Evolutionary conservation across 2,113 vertebrate species (phyloP).

Genomic region (Mola mola): DNA sequence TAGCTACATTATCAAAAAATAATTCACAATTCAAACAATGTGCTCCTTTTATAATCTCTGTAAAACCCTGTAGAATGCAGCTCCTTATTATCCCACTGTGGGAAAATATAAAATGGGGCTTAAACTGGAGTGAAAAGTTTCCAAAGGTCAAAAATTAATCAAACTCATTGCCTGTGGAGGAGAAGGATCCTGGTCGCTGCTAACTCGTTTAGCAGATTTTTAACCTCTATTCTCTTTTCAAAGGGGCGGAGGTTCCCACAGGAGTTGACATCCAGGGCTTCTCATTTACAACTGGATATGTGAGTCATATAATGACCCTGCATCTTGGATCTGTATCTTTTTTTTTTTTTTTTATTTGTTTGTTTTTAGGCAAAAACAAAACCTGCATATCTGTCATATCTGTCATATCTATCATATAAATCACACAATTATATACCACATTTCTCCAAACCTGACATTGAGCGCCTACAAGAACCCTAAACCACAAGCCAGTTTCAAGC

Average conservation of each 20-base stretch:
- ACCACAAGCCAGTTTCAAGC: conserved; percentile 55
- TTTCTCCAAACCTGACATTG: conserved; percentile 35
- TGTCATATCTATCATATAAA: neutral
- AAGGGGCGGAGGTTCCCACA: conserved; percentile 58
- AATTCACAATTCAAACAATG: conserved; percentile 36
- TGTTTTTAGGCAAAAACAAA: no score
- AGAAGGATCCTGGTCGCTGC: conserved; percentile 54
- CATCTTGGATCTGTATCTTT: conserved; percentile 26
- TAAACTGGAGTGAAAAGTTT: conserved; percentile 72
- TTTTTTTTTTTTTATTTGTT: no score
- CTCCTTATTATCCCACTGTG: conserved; percentile 50
- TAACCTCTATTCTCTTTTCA: conserved; percentile 73
- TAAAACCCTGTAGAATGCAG: conserved; percentile 34
- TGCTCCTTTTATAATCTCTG: conserved; percentile 19
- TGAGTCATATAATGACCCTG: conserved; percentile 47
- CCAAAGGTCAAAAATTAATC: conserved; percentile 84
- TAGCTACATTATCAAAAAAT: neutral
- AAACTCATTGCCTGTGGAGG: conserved; percentile 77
- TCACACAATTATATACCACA: conserved; percentile 1
- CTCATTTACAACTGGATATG: conserved; percentile 60
- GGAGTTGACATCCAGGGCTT: conserved; percentile 49
- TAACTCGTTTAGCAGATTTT: conserved; percentile 70
- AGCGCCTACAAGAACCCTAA: conserved; percentile 11
- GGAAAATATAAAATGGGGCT: conserved; percentile 39
- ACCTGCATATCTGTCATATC: neutral